Conservation (phyloP, 2,888 invertebrate genomes). For the Amaurobius ferox region DNA sequence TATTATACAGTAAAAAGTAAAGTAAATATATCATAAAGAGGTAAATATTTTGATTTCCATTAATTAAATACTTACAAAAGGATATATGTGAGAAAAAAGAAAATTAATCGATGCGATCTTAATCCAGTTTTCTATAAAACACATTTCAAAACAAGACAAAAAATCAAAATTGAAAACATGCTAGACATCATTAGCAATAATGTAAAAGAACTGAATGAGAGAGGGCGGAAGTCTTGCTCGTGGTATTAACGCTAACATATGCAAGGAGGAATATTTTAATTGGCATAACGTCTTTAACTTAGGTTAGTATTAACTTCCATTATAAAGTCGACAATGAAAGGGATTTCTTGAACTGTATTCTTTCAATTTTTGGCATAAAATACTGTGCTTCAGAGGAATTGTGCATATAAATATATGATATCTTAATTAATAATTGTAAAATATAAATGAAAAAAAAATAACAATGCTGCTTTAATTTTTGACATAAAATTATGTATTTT, state of each 20-base stretch:
- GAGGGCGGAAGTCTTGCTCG: background rate
- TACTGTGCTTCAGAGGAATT: no score
- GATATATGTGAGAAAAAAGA: background rate
- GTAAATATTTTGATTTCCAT: background rate
- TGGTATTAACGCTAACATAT: conserved; percentile 3
- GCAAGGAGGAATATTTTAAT: conserved; percentile 4
- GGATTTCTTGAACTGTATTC: background rate
- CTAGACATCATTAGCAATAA: background rate
- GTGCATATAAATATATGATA: no score
- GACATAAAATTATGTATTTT: no score
- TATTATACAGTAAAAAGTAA: no score
- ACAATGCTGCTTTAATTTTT: no score
- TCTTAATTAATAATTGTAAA: no score
- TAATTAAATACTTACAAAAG: background rate
- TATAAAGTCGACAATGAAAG: conserved; percentile 3
- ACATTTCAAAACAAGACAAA: background rate
- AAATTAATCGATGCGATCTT: background rate
- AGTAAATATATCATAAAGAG: background rate
- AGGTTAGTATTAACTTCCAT: background rate
- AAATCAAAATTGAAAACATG: conserved; percentile 2
- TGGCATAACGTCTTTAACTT: background rate
- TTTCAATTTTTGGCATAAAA: no score
- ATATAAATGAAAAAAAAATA: no score
- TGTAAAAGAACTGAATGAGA: background rate
- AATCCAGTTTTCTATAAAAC: background rate